Conservation (phyloP, 2,113 vertebrate species). For the Stegostoma tigrinum region DNA sequence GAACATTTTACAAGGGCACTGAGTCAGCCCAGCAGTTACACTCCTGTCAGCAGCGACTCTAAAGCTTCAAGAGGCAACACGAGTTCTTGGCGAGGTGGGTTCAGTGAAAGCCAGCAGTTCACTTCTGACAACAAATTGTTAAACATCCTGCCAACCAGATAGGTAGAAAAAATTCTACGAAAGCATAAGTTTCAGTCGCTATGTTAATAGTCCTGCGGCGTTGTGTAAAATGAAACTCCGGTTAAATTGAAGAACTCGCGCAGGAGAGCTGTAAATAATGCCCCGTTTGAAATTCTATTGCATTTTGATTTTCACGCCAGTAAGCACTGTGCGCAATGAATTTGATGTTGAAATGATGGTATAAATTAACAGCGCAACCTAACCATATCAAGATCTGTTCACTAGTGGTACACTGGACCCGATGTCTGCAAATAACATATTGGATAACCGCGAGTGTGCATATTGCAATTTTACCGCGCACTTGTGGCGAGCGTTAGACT, state of each 20-base stretch:
- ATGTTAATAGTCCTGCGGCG: not conserved
- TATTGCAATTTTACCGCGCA: not conserved
- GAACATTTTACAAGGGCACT: slow-evolving; percentile 95
- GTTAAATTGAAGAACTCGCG: not conserved
- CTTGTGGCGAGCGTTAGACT: not conserved
- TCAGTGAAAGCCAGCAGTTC: not conserved
- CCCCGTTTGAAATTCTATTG: not conserved
- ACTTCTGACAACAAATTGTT: too few relatives aligned
- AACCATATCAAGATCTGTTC: not conserved
- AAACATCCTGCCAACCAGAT: not conserved
- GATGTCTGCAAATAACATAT: not conserved
- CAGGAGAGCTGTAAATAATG: not conserved
- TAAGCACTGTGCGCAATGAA: not conserved
- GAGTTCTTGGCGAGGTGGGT: slow-evolving; percentile 67
- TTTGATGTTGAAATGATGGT: not conserved
- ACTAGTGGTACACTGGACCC: not conserved
- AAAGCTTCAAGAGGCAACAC: slow-evolving; percentile 57
- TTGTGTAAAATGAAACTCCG: not conserved
- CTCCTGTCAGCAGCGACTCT: slow-evolving; percentile 54
- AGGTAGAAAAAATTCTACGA: not conserved
- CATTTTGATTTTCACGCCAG: not conserved
- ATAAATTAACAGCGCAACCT: not conserved
- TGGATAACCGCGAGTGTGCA: not conserved
- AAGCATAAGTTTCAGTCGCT: not conserved
- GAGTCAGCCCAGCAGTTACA: slow-evolving; percentile 74